These are phyloP conservation scores for Sorex maritimensis DNA, from an alignment of 2,797 vertebrate species.

Conservation along the genomic window DNA sequence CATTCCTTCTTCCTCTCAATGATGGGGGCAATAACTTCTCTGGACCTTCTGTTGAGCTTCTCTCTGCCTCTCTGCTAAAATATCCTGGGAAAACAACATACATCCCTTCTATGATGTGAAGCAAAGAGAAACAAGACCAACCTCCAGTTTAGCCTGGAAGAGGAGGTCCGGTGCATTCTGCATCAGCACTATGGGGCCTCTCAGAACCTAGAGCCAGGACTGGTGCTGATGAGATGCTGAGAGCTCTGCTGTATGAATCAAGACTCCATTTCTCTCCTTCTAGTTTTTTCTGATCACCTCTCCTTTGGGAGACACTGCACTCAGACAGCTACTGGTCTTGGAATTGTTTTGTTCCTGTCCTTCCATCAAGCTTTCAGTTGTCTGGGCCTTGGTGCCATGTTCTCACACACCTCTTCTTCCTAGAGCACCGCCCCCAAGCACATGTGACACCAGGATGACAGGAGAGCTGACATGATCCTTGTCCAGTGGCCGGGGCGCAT, in stretches of 20 bases:
- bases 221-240: no score
- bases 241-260: not conserved
- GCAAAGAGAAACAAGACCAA: slow-evolving; percentile 51
- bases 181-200: not conserved
- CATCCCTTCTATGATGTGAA: not conserved
- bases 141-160: not conserved
- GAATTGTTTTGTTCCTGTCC: not conserved
- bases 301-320: not conserved
- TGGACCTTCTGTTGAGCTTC: not conserved
- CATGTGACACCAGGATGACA: not conserved
- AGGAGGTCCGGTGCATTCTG: no score
- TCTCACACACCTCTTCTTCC: not conserved
- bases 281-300: not conserved
- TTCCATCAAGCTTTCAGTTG: not conserved
- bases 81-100: slow-evolving; percentile 1
- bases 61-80: not conserved
- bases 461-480: not conserved
- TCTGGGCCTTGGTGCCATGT: not conserved
- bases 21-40: not conserved
- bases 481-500: not conserved
- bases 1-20: not conserved
- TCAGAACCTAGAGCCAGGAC: not conserved
- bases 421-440: not conserved
- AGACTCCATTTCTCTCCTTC: not conserved
- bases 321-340: not conserved